phyloP scores from a whole-genome alignment of 2,888 invertebrate species.

The Parasteatoda lunata region DNA sequence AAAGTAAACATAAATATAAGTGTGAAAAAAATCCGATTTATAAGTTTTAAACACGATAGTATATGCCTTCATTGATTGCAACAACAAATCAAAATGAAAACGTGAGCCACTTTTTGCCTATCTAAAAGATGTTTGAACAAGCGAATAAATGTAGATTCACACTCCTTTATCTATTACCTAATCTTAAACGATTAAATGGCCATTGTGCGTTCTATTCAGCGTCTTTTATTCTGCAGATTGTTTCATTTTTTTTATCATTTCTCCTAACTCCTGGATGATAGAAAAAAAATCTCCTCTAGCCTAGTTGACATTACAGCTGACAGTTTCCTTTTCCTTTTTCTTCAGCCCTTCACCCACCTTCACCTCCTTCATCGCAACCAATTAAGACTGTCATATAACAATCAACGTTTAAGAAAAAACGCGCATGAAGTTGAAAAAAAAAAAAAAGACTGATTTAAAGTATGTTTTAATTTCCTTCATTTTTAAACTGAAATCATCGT shows the following conservation, averaged over 20 bases:
- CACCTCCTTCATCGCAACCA: conserved; percentile 57
- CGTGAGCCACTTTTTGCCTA: conserved; percentile 13
- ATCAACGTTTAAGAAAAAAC: conserved; percentile 64
- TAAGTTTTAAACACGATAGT: conserved; percentile 17
- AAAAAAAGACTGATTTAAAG: conserved; percentile 63
- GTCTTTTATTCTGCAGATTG: conserved; percentile 59
- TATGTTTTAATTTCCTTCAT: conserved; percentile 67
- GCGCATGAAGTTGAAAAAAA: conserved; percentile 17
- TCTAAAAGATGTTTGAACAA: conserved; percentile 53
- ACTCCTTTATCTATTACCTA: conserved; percentile 56
- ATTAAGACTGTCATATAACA: conserved; percentile 68
- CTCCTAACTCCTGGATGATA: conserved; percentile 22
- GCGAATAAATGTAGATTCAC: conserved; percentile 63
- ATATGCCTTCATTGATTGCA: conserved; percentile 37
- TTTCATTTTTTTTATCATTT: conserved; percentile 59
- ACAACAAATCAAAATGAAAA: conserved; percentile 33
- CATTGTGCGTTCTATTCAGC: conserved; percentile 47
- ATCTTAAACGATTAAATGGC: conserved; percentile 64
- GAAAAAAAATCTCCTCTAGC: conserved; percentile 49
- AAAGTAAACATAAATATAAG: too few relatives aligned
- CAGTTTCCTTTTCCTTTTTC: conserved; percentile 31
- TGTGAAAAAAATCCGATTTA: too few relatives aligned
- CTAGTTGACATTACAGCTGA: conserved; percentile 67
- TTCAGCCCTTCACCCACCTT: conserved; percentile 1
- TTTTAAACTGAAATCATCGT: conserved; percentile 59